Percentiles rank a stretch among this genome's conserved stretches.
phyloP scores from a whole-genome alignment of 1,140 invertebrate genomes.

The Nebria ingens region DNA sequence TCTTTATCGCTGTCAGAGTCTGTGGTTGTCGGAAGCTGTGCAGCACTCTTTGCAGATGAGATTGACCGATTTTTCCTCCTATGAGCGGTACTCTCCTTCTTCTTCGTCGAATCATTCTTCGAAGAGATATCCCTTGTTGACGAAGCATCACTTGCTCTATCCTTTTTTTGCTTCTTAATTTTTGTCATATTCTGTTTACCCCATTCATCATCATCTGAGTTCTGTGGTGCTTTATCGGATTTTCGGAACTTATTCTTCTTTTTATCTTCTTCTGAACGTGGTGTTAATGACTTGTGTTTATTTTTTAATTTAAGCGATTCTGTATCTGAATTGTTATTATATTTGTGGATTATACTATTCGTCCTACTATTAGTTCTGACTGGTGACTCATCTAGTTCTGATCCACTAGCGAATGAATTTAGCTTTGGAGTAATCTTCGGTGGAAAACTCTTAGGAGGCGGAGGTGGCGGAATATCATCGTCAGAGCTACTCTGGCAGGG shows the following conservation, averaged over 20 bases:
- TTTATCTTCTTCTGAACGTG: conserved; percentile 18
- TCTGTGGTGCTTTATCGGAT: conserved; percentile 14
- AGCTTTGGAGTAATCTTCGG: conserved; percentile 23
- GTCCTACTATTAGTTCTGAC: not conserved
- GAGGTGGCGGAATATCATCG: conserved; percentile 21
- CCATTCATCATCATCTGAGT: conserved; percentile 28
- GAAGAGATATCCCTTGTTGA: conserved; percentile 15
- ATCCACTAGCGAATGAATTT: conserved; percentile 22
- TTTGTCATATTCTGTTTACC: conserved; percentile 23
- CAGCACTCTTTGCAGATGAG: conserved; percentile 21
- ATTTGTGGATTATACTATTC: not conserved
- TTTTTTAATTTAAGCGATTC: conserved; percentile 14
- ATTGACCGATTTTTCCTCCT: conserved; percentile 22
- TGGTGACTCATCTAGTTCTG: conserved; percentile 17
- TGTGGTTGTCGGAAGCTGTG: conserved; percentile 23
- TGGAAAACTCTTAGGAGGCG: conserved; percentile 19
- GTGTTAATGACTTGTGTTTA: conserved; percentile 12
- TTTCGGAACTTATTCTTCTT: conserved; percentile 11
- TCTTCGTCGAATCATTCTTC: conserved; percentile 20
- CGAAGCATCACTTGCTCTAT: not conserved
- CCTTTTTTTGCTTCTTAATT: conserved; percentile 16
- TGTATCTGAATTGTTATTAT: conserved; percentile 14
- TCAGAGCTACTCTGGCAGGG: conserved; percentile 26
- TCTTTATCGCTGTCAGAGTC: conserved; percentile 32
- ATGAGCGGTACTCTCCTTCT: conserved; percentile 29